A percentile compares a stretch with the other conserved stretches of the same genome.
Evolutionary conservation across 2,797 vertebrate species (phyloP).

Genomic region (Brachyalestes nurse): DNA sequence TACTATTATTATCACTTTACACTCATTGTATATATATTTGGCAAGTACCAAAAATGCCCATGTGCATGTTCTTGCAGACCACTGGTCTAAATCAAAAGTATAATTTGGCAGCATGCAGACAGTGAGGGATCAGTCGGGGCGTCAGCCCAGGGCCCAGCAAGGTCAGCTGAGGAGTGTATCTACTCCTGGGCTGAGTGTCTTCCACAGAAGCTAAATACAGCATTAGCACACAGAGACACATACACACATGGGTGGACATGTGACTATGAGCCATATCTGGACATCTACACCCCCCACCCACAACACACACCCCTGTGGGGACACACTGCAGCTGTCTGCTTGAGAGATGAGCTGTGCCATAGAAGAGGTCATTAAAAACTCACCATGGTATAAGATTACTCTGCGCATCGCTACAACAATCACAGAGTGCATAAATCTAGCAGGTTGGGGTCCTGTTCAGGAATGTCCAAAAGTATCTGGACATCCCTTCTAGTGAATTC

Average conservation of each 20-base stretch:
- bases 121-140: neutral
- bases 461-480: neutral
- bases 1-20: no score
- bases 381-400: constrained; percentile 60
- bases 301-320: constrained; percentile 61
- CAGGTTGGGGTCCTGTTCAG: constrained; percentile 6
- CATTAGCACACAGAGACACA: constrained; percentile 56
- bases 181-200: constrained; percentile 65
- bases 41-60: neutral
- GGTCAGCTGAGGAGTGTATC: constrained; percentile 51
- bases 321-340: constrained; percentile 77
- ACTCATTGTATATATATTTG: no score
- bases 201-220: constrained; percentile 77
- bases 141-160: neutral
- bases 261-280: constrained; percentile 38
- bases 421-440: constrained; percentile 31
- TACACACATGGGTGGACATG: constrained; percentile 45
- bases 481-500: neutral
- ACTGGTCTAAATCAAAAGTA: neutral
- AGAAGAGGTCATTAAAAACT: constrained; percentile 69
- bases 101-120: neutral
- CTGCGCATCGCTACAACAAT: constrained; percentile 52
- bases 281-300: constrained; percentile 16
- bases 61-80: neutral
- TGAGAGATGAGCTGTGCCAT: constrained; percentile 68